phyloP scores from a whole-genome alignment of 2,113 vertebrate genomes.

The Triplophysa dalaica region DNA sequence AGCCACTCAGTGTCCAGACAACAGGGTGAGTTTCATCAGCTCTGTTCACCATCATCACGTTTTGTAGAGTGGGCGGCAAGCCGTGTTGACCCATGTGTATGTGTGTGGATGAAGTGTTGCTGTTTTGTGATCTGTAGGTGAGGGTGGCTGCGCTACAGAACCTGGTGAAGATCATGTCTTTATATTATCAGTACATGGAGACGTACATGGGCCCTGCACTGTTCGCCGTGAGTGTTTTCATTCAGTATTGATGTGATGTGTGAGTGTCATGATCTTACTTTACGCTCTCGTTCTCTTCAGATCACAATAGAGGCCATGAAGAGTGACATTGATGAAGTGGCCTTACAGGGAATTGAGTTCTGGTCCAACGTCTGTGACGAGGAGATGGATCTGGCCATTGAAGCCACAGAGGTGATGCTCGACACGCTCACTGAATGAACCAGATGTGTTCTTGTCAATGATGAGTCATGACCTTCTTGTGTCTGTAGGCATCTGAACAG shows the following conservation, averaged over 20 bases:
- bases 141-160: conserved; percentile 97
- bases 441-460: no score
- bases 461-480: neutral
- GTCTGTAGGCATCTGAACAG: conserved; percentile 89
- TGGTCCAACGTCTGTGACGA: conserved; percentile 99
- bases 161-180: conserved; percentile 98
- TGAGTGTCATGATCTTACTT: neutral
- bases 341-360: conserved; percentile 97
- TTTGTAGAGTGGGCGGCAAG: no score
- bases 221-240: conserved; percentile 86
- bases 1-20: conserved; percentile 97
- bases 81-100: neutral
- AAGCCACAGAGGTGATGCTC: conserved; percentile 88
- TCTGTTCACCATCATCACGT: neutral
- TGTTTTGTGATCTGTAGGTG: conserved; percentile 73
- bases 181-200: conserved; percentile 99
- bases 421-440: no score
- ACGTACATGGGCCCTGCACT: conserved; percentile 97
- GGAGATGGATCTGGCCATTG: conserved; percentile 98
- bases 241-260: neutral
- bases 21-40: conserved; percentile 80
- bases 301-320: conserved; percentile 99
- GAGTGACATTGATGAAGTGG: conserved; percentile 96
- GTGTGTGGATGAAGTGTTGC: neutral
- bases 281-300: conserved; percentile 60